Base-by-base conservation (phyloP, 2,113 vertebrate species). In the Muscicapa adusta region DNA sequence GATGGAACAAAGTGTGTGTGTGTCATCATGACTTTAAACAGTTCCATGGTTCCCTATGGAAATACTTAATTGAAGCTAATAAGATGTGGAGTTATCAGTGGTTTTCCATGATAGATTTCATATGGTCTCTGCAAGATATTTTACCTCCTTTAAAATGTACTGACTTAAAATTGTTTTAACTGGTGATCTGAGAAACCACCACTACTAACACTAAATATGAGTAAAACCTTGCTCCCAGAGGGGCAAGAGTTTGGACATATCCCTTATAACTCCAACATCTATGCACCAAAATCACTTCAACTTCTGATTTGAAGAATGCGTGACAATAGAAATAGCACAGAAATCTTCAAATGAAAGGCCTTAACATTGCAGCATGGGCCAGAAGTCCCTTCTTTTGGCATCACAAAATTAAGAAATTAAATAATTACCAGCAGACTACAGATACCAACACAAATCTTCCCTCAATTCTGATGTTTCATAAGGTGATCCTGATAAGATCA, bases 41-140 rank as follows among this genome's bases (percentile, higher is more conserved):
- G 96, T 97, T 98, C 97, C 97, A 89, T 17, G 54, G 92, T 96
- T 98, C 98, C 94, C 87, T 95, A 98, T 98, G 94, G 97, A 98
- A 98, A 96, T 91, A 97, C 93, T 97, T 98, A 97, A 98, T 98
- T 98, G 97, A 96, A 97, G 98, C 98, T 89, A 98, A 98, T 98
- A 98, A 98, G 98, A 98, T 91, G 98, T 97, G 97, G 57, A 78
- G 56, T 97, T 98, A 97, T 98, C 98, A 94, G 96, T 97, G 96
- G 94, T 97, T 95, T 96, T 61, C 85, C 50, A 40, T 86, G 91
- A 76, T 91, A 70, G 94, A 97, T 97, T 97, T 98, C 97, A 95
- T 95, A 96, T 98, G 96, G 96, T 97, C 86, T 94, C 65, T 82
- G 82, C 88, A 83, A 86, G 88, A 88, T 83, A 31, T 76, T 88